phyloP scores from a whole-genome alignment of 2,113 vertebrate species.

The Dolichotis patagonum region DNA sequence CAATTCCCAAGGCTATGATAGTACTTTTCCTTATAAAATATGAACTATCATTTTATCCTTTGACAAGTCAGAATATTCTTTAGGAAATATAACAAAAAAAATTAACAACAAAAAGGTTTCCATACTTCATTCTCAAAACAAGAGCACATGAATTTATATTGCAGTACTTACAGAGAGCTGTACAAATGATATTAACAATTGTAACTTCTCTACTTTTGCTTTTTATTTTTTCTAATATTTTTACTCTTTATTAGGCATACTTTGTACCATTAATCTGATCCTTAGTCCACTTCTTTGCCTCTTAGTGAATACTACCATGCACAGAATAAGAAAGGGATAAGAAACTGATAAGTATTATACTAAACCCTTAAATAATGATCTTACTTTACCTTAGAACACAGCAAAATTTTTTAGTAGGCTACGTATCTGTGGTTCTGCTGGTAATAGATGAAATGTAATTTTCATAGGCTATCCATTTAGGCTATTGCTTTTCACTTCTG shows the following conservation, averaged over 20 bases:
- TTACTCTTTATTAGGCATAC: background rate
- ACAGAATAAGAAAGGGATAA: background rate
- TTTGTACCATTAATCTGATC: background rate
- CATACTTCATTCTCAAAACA: conserved; percentile 27
- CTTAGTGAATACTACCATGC: background rate
- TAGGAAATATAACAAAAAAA: background rate
- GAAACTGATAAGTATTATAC: background rate
- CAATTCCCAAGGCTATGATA: background rate
- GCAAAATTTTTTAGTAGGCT: background rate
- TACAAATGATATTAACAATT: conserved; percentile 3
- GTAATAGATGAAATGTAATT: background rate
- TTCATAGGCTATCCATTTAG: background rate
- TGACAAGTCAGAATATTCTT: background rate
- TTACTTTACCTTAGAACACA: background rate
- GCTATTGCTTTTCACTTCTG: background rate
- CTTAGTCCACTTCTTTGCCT: background rate
- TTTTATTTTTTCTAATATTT: conserved; percentile 3
- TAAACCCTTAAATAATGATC: background rate
- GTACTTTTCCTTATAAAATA: conserved; percentile 24
- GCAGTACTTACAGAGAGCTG: background rate
- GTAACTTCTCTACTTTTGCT: background rate
- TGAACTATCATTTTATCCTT: conserved; percentile 7
- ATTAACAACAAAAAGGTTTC: background rate
- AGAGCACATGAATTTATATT: background rate
- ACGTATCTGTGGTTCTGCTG: background rate